Conservation (phyloP, 1,140 invertebrate genomes). For the Hypothenemus hampei region DNA sequence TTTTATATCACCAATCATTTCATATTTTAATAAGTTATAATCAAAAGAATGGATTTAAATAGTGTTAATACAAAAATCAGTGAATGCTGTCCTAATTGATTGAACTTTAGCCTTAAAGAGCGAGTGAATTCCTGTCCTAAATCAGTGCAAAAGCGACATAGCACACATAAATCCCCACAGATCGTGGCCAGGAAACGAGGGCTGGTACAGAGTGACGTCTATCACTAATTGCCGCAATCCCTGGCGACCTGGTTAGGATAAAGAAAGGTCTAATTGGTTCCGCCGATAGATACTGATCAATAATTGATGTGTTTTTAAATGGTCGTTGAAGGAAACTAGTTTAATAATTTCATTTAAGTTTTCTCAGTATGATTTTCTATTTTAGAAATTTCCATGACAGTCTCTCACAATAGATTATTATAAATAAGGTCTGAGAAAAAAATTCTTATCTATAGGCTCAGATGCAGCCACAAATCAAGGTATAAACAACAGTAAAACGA, state of each 20-base stretch:
- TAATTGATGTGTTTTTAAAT: constrained; percentile 15
- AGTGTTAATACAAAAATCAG: too few relatives aligned
- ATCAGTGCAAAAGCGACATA: background rate
- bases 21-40: too few relatives aligned
- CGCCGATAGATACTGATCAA: constrained; percentile 3
- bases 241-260: constrained; percentile 9
- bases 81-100: too few relatives aligned
- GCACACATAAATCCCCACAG: background rate
- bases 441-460: constrained; percentile 1
- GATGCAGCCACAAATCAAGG: constrained; percentile 21
- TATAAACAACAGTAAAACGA: constrained; percentile 26
- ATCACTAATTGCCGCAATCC: constrained; percentile 15
- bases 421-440: constrained; percentile 17
- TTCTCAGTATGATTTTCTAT: too few relatives aligned
- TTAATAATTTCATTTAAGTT: background rate
- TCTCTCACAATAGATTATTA: background rate
- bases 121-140: background rate
- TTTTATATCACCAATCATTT: too few relatives aligned
- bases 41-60: too few relatives aligned
- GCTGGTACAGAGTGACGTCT: constrained; percentile 1
- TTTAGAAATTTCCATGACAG: too few relatives aligned
- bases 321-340: background rate
- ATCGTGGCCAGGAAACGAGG: background rate
- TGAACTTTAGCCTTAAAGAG: too few relatives aligned
- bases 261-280: constrained; percentile 19